These are phyloP conservation scores for Endotricha flammealis DNA, from an alignment of 2,888 invertebrate species.

Conservation along the genomic window DNA sequence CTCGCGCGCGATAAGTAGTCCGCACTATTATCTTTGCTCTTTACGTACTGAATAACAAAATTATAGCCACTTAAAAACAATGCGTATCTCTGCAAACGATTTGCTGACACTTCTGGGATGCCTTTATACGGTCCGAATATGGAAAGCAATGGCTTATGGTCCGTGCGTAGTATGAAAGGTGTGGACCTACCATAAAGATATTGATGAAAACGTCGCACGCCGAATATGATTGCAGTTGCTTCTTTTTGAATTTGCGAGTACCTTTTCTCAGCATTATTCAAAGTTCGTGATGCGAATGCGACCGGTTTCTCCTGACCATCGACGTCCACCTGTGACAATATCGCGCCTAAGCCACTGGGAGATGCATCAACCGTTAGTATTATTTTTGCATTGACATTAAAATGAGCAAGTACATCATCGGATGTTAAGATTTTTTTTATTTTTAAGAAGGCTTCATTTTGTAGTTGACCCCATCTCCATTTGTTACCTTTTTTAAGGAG, in stretches of 20 bases:
- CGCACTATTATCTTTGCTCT: neutral
- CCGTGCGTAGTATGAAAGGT: no score
- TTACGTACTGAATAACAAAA: no score
- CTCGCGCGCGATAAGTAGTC: no score
- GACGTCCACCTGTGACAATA: neutral
- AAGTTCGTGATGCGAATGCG: neutral
- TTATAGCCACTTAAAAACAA: no score
- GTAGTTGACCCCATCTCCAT: slow-evolving; percentile 12
- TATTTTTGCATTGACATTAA: neutral
- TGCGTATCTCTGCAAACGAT: no score
- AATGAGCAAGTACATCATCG: neutral
- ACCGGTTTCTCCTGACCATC: neutral
- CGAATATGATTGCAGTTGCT: neutral
- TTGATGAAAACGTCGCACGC: no score
- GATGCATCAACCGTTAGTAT: neutral
- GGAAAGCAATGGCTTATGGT: no score
- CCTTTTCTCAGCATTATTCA: neutral
- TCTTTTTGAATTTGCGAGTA: neutral
- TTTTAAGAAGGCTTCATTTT: no score
- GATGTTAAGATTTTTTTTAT: neutral
- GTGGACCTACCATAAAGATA: no score
- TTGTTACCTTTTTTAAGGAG: slow-evolving; percentile 10
- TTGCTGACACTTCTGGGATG: no score
- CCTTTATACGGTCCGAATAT: no score
- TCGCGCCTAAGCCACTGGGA: neutral